Percentiles rank a stretch among this genome's conserved stretches.
Evolutionary conservation across 1,140 invertebrate genomes (phyloP).

Genomic region (Calephelis virginiensis): DNA sequence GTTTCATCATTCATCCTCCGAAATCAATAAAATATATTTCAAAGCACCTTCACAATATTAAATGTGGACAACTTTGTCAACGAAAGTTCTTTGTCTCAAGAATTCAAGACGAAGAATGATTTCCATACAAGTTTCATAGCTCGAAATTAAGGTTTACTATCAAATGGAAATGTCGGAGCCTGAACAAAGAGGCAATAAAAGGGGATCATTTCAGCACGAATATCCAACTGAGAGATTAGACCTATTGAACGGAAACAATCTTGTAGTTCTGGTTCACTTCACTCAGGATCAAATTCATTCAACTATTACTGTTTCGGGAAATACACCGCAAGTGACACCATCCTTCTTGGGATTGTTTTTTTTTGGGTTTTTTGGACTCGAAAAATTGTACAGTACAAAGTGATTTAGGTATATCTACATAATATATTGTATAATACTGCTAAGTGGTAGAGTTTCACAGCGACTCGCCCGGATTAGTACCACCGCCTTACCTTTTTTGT

Average conservation of each 20-base stretch:
- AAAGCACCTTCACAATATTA: not conserved
- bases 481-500: no score
- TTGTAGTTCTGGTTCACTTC: conserved; percentile 71
- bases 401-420: no score
- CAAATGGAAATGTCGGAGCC: conserved; percentile 44
- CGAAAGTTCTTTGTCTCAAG: not conserved
- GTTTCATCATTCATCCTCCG: no score
- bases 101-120: conserved; percentile 19
- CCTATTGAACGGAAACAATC: conserved; percentile 74
- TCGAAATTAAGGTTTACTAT: conserved; percentile 17
- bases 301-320: conserved; percentile 47
- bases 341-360: not conserved
- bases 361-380: no score
- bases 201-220: conserved; percentile 67
- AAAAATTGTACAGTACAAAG: no score
- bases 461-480: no score
- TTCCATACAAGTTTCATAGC: conserved; percentile 8
- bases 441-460: no score
- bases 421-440: no score
- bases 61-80: not conserved
- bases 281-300: conserved; percentile 48
- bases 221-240: conserved; percentile 70
- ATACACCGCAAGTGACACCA: conserved; percentile 37
- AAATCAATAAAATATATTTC: not conserved
- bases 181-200: conserved; percentile 71